Percentiles rank a stretch among this genome's conserved stretches.
phyloP scores from a whole-genome alignment of 2,888 invertebrate genomes.

The Himalopsyche japonica region DNA sequence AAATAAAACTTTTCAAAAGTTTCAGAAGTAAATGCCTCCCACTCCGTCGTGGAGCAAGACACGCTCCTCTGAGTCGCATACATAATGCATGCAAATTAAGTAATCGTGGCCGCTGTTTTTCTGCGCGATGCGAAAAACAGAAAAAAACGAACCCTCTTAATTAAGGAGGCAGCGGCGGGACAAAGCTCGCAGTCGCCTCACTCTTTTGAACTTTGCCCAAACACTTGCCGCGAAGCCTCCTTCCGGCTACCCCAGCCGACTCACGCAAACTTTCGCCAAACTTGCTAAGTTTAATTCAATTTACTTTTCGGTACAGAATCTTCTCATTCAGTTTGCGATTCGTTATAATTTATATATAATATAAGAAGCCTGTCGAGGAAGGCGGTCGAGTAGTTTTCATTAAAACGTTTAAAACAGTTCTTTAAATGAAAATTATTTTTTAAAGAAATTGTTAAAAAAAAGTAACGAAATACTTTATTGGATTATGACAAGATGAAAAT shows the following conservation, averaged over 20 bases:
- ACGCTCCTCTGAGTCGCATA: background rate
- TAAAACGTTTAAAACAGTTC: background rate
- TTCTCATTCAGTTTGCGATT: constrained; percentile 28
- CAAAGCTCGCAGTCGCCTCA: constrained; percentile 11
- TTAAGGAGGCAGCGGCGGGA: constrained; percentile 20
- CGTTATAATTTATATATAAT: constrained; percentile 23
- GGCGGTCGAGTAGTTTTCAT: background rate
- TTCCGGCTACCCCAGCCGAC: background rate
- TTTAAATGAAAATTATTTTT: too few species aligned
- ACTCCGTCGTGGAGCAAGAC: background rate
- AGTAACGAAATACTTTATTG: too few species aligned
- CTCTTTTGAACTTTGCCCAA: background rate
- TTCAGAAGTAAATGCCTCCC: background rate
- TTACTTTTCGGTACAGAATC: constrained; percentile 34
- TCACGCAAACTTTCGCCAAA: constrained; percentile 20
- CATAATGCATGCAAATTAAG: constrained; percentile 36
- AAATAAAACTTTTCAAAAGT: background rate
- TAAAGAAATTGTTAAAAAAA: too few species aligned
- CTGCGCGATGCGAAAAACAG: constrained; percentile 9
- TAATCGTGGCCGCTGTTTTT: constrained; percentile 24
- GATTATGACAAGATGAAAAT: too few species aligned
- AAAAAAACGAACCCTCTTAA: constrained; percentile 21
- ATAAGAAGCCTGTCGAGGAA: background rate
- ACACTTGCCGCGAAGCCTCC: constrained; percentile 20
- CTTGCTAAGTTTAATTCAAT: constrained; percentile 38